phyloP scores from a whole-genome alignment of 2,888 invertebrate species.

The Drosophila crucigera region DNA sequence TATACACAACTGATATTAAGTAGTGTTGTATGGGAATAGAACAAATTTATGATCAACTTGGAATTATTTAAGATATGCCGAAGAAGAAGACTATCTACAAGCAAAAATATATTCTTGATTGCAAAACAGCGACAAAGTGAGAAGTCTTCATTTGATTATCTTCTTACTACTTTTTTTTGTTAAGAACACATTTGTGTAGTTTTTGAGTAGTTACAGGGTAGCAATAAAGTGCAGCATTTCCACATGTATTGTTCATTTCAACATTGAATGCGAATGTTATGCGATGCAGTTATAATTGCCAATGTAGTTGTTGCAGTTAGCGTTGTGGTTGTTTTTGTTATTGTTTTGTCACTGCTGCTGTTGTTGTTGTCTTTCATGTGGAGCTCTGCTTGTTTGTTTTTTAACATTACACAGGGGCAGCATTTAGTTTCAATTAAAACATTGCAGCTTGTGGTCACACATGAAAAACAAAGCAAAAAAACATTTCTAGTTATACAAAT shows the following conservation, averaged over 20 bases:
- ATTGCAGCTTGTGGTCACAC: conserved; percentile 74
- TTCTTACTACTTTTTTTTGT: neutral
- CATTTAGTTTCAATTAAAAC: conserved; percentile 81
- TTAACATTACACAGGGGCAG: conserved; percentile 73
- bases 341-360: conserved; percentile 5
- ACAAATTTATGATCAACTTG: neutral
- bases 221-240: neutral
- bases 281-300: conserved; percentile 77
- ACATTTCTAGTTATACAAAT: conserved; percentile 53
- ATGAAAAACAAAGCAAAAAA: conserved; percentile 44
- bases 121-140: neutral
- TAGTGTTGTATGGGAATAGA: neutral
- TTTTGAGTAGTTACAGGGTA: conserved; percentile 1
- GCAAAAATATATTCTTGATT: neutral
- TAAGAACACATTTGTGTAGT: neutral
- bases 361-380: neutral
- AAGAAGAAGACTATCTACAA: neutral
- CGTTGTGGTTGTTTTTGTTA: conserved; percentile 25
- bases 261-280: conserved; percentile 29
- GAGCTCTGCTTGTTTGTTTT: conserved; percentile 62
- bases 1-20: neutral
- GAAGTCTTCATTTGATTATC: neutral
- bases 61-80: neutral
- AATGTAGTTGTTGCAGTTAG: conserved; percentile 33
- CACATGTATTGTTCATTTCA: conserved; percentile 17